Evolutionary conservation across 1,140 invertebrate genomes (phyloP), one percentile per base, ranked within the genome.

Genomic region (Patella vulgata): DNA sequence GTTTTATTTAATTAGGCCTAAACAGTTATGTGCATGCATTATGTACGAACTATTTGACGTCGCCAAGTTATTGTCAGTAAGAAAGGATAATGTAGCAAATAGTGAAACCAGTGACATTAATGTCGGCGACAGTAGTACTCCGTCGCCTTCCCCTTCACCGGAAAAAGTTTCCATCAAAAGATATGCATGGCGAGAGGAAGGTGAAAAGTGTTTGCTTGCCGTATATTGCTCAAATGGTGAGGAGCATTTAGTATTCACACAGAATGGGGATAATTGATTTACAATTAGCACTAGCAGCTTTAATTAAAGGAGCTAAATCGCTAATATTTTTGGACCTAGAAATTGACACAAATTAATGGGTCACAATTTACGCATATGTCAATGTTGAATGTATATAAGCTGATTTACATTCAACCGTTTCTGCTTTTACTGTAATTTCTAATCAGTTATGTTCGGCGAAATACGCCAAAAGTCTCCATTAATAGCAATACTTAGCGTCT

Each of bases 161-260:
- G 19, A 59, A 54, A 57, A 57, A 55, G 28, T 59, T 51, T 47
- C 40, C 33, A 69, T 77, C 17, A 50, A 43, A 11, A 48, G 54
- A 21, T 76, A 66, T 60, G 74, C 73, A 3, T 79, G 74, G 74
- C 63, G 61, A 25, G 74, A 79, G 40, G 73, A 68, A 43, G 74
- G 74, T n/a, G 77, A 79, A 58, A 59, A 64, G 17, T 75, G 68
- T 46, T 50, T 75, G 25, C 36, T 77, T 12, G 77, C 77, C 11
- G 59, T 79, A 17, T 46, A 66, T 3, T 70, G 62, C 33, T 71
- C 73, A 19, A 79, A 77, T 59, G 74, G 77, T 77, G 59, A 60
- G 56, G 23, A 19, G 21, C 31, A 14, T 17, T 27, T n/a, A 40
- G n/a, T 19, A 5, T 33, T 33, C 4, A 17, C 21, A 1, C 14